Base-by-base conservation (phyloP, 64 coral and sea anemone genomes). In the Dendrophyllia cribrosa region DNA sequence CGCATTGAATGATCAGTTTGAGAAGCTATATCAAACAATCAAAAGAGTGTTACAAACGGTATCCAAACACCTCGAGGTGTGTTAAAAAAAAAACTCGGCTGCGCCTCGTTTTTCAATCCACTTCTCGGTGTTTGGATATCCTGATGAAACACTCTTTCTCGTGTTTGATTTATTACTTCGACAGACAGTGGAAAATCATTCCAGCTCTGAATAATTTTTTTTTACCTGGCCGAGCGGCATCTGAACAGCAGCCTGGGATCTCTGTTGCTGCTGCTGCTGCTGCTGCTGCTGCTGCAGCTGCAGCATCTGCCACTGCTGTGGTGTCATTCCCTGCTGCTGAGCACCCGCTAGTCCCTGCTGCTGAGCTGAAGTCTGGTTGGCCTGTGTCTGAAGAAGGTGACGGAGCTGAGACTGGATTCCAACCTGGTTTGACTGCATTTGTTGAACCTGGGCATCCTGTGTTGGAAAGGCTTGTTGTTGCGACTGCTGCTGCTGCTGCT, bases 201-300 rank as follows among this genome's bases (percentile, higher is more conserved):
- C 53, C 53, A 56, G 34, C 34, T 34, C 34, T 34, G 34, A 34
- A 34, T 66, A 26, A 43, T 34, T 34, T 34, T 59, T 56, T 78
- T 43, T 88, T 93, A 81, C 89, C 70, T 74, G 86, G 17, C 71
- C 70, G 63, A 83, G 80, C 5, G 80, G 60, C 61, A 83, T 83
- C 3, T 66, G 60, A 51, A 62, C 80, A 83, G 61, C 80, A 10
- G 80, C 60, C 43, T 83, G 80, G 12, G 80, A 83, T 23, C 80
- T 75, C 26, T 88, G 86, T 52, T 94, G 91, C 15, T 92, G 91
- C 61, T 93, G 91, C 62, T 78, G 82, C 72, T 86, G 90, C 10
- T 77, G 79, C 16, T 75, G 79, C 63, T 70, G 68, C 34, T 92
- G 91, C 58, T 92, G 90, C 59, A 86, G 80, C 80, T 86, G 90